These are phyloP conservation scores for Ctenosaura bakeri DNA, from an alignment of 2,797 vertebrate species.

Conservation along the genomic window DNA sequence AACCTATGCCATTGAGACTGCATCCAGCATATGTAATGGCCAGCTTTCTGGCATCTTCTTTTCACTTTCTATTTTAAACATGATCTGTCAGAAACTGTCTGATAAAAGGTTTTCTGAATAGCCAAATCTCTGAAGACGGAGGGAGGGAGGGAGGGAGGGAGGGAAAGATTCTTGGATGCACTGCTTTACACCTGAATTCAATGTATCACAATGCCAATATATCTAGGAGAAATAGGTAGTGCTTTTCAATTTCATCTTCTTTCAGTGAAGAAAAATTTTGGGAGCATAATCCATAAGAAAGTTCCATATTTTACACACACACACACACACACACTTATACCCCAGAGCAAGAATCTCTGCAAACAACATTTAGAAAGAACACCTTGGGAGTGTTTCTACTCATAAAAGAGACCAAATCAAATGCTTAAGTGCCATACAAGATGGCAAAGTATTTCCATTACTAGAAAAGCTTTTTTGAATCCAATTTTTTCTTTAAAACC, in stretches of 20 bases:
- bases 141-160: not conserved
- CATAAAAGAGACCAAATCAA: not conserved
- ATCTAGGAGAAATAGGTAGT: not conserved
- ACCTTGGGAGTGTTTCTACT: not conserved
- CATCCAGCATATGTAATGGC: not conserved
- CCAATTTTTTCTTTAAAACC: not conserved
- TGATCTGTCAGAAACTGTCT: not conserved
- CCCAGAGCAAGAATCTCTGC: not conserved
- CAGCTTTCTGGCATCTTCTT: not conserved
- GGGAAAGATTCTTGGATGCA: not conserved
- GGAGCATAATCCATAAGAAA: not conserved
- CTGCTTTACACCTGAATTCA: not conserved
- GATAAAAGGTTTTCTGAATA: not conserved
- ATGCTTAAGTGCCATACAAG: not conserved
- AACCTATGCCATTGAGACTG: not conserved
- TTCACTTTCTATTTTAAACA: constrained; percentile 1
- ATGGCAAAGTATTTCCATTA: not conserved
- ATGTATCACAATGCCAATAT: not conserved
- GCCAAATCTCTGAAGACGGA: not conserved
- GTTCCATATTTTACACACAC: not conserved
- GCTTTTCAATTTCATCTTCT: not conserved
- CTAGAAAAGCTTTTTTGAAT: not conserved
- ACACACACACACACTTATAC: not conserved
- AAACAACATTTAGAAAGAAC: not conserved
- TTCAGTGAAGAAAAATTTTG: not conserved